phyloP scores from a whole-genome alignment of 2,888 invertebrate genomes.

The Nomada hirtipes region DNA sequence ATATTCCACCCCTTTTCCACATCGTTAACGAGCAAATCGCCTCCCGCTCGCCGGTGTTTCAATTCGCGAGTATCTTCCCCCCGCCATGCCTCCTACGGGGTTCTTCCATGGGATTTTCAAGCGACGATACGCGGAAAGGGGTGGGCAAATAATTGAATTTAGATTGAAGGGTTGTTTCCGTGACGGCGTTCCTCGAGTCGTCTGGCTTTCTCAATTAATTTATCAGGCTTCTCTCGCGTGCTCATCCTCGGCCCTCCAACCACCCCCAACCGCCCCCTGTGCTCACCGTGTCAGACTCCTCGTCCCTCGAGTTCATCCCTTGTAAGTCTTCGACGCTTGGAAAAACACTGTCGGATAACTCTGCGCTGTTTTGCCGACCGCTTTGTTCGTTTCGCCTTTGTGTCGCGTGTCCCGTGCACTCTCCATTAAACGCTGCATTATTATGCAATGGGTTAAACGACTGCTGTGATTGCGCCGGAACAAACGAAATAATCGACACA shows the following conservation, averaged over 20 bases:
- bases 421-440: slow-evolving; percentile 51
- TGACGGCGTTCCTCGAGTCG: slow-evolving; percentile 57
- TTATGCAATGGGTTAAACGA: slow-evolving; percentile 8
- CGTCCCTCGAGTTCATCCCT: slow-evolving; percentile 65
- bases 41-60: slow-evolving; percentile 1
- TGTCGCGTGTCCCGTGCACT: slow-evolving; percentile 15
- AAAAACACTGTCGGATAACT: slow-evolving; percentile 74
- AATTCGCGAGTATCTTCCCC: slow-evolving; percentile 9
- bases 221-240: slow-evolving; percentile 79
- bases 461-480: slow-evolving; percentile 44
- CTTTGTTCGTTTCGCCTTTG: slow-evolving; percentile 24
- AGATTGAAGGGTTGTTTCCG: slow-evolving; percentile 80
- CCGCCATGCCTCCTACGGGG: slow-evolving; percentile 15
- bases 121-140: slow-evolving; percentile 56
- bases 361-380: slow-evolving; percentile 61
- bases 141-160: slow-evolving; percentile 82
- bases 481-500: slow-evolving; percentile 32
- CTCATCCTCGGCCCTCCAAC: slow-evolving; percentile 23
- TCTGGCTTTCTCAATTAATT: slow-evolving; percentile 81
- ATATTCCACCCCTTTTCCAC: neutral
- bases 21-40: slow-evolving; percentile 25
- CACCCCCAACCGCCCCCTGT: slow-evolving; percentile 13
- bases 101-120: slow-evolving; percentile 70
- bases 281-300: slow-evolving; percentile 38
- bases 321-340: slow-evolving; percentile 76